These are phyloP conservation scores for Pogonomyrmex californicus DNA, from an alignment of 1,140 invertebrate genomes.

Conservation along the genomic window DNA sequence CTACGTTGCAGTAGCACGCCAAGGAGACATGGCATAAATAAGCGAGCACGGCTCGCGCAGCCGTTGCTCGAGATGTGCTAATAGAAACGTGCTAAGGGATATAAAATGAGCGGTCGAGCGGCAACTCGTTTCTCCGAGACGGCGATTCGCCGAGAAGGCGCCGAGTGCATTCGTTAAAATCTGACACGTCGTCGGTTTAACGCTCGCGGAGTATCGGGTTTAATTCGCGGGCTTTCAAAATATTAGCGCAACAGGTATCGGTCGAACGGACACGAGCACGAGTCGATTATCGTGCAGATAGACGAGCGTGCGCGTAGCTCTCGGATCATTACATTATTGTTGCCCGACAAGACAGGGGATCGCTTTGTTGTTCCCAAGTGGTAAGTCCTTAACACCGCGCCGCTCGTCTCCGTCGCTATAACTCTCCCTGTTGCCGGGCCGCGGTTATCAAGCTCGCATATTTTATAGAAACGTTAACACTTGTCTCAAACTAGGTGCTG, in stretches of 20 bases:
- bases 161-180: slow-evolving; percentile 18
- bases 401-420: slow-evolving; percentile 10
- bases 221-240: slow-evolving; percentile 50
- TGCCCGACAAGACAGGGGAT: slow-evolving; percentile 23
- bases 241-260: slow-evolving; percentile 64
- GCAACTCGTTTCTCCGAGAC: slow-evolving; percentile 2
- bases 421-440: slow-evolving; percentile 12
- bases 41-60: slow-evolving; percentile 6
- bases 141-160: background rate
- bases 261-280: slow-evolving; percentile 29
- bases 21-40: slow-evolving; percentile 53
- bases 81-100: slow-evolving; percentile 43
- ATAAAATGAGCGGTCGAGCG: slow-evolving; percentile 40
- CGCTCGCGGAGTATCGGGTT: slow-evolving; percentile 11
- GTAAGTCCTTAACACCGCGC: background rate
- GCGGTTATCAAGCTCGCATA: slow-evolving; percentile 58
- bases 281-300: slow-evolving; percentile 45
- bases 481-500: slow-evolving; percentile 54
- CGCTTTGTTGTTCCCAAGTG: slow-evolving; percentile 14
- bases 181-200: slow-evolving; percentile 30
- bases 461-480: slow-evolving; percentile 65
- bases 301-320: slow-evolving; percentile 6
- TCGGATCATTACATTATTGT: slow-evolving; percentile 39
- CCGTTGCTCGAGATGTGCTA: slow-evolving; percentile 27
- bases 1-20: slow-evolving; percentile 9